Conservation (phyloP, 2,113 vertebrate species). For the Cepphus grylle region DNA sequence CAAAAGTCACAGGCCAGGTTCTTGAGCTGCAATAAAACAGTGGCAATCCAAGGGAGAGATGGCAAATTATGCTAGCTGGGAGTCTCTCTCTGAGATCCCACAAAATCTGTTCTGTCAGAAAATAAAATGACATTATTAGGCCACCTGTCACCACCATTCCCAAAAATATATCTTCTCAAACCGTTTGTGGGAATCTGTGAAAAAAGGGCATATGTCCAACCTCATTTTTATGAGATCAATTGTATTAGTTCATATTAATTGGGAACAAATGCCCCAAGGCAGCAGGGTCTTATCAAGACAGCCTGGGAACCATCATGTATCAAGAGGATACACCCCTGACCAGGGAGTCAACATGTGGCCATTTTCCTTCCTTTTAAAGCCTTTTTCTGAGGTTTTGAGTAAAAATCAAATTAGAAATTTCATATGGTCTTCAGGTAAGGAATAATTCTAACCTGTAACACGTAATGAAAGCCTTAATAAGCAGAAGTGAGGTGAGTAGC, state of each 20-base stretch:
- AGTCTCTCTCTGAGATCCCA: background rate
- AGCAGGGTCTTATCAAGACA: background rate
- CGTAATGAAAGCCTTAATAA: background rate
- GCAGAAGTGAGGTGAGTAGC: background rate
- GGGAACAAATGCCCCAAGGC: background rate
- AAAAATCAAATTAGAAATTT: background rate
- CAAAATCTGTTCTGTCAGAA: background rate
- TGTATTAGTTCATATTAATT: background rate
- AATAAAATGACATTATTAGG: background rate
- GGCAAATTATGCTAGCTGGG: background rate
- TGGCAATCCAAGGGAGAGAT: background rate
- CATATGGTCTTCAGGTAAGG: background rate
- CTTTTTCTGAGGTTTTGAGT: background rate
- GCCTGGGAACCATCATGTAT: background rate
- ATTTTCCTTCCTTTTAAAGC: background rate
- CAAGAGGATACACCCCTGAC: accelerated
- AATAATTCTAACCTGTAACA: background rate
- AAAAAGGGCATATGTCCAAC: background rate
- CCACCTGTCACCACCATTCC: background rate
- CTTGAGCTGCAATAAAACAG: background rate
- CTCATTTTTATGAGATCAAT: background rate
- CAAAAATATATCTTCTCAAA: background rate
- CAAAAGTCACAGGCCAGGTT: background rate
- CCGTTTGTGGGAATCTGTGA: background rate
- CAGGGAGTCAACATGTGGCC: background rate